Conservation (phyloP, 2,888 invertebrate species). For the Lamellibrachia satsuma region DNA sequence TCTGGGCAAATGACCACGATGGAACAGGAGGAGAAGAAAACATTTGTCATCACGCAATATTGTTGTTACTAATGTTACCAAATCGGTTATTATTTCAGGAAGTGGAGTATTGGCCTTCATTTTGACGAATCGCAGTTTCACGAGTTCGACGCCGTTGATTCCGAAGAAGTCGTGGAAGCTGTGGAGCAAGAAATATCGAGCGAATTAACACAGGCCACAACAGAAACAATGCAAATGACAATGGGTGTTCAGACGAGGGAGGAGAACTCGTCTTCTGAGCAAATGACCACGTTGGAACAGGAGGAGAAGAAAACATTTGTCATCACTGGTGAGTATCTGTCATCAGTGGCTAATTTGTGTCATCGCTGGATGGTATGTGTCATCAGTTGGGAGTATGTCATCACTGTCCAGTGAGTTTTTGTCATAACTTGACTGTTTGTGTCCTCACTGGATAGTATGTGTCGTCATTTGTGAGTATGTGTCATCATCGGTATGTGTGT, state of each 20-base stretch:
- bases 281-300: constrained; percentile 30
- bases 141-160: constrained; percentile 27
- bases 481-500: no score
- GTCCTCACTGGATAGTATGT: neutral
- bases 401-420: neutral
- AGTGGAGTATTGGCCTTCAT: constrained; percentile 32
- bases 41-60: neutral
- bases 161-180: constrained; percentile 19
- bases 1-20: constrained; percentile 28
- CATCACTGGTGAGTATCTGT: constrained; percentile 34
- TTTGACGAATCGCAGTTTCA: constrained; percentile 23
- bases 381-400: neutral
- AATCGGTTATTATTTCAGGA: neutral
- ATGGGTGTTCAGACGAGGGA: constrained; percentile 22
- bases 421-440: neutral
- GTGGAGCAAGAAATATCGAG: neutral
- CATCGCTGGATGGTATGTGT: neutral
- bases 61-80: neutral
- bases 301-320: constrained; percentile 37
- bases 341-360: neutral
- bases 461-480: no score
- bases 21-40: constrained; percentile 36
- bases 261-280: constrained; percentile 25
- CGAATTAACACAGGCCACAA: neutral
- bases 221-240: neutral